phyloP scores from a whole-genome alignment of 2,797 vertebrate genomes.

The Pangasius sanitwongsei region DNA sequence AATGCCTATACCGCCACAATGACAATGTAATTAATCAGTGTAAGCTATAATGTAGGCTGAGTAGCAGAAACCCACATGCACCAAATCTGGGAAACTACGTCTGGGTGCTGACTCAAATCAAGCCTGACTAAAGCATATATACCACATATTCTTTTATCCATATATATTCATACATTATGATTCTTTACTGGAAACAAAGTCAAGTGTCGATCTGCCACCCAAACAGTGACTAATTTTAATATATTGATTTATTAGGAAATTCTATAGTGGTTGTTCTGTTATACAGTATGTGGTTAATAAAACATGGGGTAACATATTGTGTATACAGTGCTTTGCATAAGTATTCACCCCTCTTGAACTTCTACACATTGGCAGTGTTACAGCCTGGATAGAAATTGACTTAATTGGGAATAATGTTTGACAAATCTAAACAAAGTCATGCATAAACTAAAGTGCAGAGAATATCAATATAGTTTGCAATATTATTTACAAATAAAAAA shows the following conservation, averaged over 20 bases:
- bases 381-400: background rate
- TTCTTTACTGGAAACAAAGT: conserved; percentile 7
- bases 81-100: conserved; percentile 5
- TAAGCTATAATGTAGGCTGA: background rate
- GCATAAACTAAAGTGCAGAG: background rate
- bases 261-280: background rate
- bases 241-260: conserved; percentile 4
- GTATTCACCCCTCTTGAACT: background rate
- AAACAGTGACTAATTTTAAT: background rate
- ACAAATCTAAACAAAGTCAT: background rate
- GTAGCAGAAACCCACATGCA: conserved; percentile 12
- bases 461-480: background rate
- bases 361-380: too few species aligned
- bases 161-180: background rate
- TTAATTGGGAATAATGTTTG: background rate
- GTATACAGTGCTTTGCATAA: background rate
- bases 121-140: background rate
- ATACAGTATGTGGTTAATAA: background rate
- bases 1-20: too few species aligned
- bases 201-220: background rate
- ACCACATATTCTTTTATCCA: background rate
- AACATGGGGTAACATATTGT: background rate
- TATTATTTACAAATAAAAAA: background rate
- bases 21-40: background rate
- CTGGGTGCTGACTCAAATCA: conserved; percentile 9